Conservation (phyloP, 2,113 vertebrate genomes). For the Myanophis thanlyinensis region DNA sequence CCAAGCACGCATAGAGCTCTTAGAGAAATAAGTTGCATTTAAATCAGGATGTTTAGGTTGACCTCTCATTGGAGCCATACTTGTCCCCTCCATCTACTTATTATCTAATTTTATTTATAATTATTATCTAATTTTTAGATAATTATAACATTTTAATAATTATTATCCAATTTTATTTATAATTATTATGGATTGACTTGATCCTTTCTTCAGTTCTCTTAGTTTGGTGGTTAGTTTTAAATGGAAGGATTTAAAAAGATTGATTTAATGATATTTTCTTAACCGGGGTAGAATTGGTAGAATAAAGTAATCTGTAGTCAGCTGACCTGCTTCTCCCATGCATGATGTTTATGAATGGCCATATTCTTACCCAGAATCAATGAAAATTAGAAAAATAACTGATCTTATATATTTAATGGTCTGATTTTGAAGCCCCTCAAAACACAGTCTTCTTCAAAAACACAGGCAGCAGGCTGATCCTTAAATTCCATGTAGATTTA, state of each 20-base stretch:
- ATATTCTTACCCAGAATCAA: background rate
- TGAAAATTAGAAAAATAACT: background rate
- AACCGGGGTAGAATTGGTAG: background rate
- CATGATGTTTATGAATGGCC: background rate
- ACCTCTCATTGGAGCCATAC: constrained; percentile 39
- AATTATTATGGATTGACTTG: background rate
- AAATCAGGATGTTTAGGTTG: constrained; percentile 34
- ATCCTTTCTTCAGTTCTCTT: background rate
- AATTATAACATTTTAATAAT: no score
- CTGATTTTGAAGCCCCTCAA: background rate
- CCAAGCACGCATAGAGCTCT: background rate
- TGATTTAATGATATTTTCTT: background rate
- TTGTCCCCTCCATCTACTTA: constrained; percentile 25
- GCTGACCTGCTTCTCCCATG: background rate
- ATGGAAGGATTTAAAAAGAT: background rate
- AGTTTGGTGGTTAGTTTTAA: background rate
- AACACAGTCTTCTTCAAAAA: background rate
- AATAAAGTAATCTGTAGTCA: background rate
- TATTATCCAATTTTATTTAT: background rate
- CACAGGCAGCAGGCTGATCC: background rate
- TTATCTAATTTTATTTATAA: background rate
- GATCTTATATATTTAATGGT: background rate
- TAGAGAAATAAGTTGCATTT: background rate
- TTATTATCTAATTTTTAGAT: no score
- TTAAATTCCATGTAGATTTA: background rate